Evolutionary conservation across 1,140 invertebrate species (phyloP), one percentile per base, ranked within the genome.

Genomic region (Trissolcus basalis): DNA sequence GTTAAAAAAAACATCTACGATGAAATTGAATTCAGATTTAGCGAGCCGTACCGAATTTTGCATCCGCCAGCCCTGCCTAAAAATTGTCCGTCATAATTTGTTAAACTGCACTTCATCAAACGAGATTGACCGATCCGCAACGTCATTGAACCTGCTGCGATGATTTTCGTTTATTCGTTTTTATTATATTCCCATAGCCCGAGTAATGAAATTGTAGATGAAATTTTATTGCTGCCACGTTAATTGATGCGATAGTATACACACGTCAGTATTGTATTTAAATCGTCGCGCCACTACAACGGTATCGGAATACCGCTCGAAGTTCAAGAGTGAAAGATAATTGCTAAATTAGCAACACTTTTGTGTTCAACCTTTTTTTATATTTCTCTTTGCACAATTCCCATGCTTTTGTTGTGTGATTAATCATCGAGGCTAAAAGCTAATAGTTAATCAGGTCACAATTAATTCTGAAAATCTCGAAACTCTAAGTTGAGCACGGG

Each of bases 211-310:
- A 45, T 53, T 53, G 41, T 63, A 47, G 36, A 64, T 55, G 41
- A 13, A 64, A 64, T 55, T 64, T 43, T 64, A 54, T 55, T 41
- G 43, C 10, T 9, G 11, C 47, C 4, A 19, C 32, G 50, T 15
- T 54, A 48, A 64, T 64, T 64, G 50, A 64, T 64, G 54, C 54
- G 60, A 64, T 64, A 64, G 47, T 64, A 45, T 16, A 14, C 27
- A 47, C 1, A 27, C 19, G 6, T 35, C 44, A 12, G 39, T 47
- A 63, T 63, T 63, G 59, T 63, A 50, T 50, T 60, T 41, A 60
- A 60, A 60, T 60, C 32, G 16, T 27, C 16, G 15, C 41, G 15
- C 33, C 27, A 49, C 27, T 49, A 49, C 15, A 60, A 60, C 58
- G 47, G 58, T 32, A 60, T 36, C 32, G 36, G 50, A 50, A 6